These are phyloP conservation scores for Anguilla obscura DNA, from an alignment of 2,797 vertebrate species.

Conservation along the genomic window DNA sequence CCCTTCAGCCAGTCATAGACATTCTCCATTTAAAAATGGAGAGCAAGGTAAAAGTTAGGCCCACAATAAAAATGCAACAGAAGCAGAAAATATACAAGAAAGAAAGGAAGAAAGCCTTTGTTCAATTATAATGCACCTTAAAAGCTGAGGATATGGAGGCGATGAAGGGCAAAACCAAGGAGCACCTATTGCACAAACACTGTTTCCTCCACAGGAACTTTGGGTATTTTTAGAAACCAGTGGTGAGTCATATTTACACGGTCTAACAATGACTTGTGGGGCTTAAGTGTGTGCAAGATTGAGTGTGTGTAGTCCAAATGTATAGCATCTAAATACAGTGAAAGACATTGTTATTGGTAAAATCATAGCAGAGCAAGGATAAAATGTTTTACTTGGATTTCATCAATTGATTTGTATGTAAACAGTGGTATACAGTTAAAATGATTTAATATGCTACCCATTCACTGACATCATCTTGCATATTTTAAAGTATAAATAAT, in stretches of 20 bases:
- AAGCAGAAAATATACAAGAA: not conserved
- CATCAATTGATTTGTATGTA: not conserved
- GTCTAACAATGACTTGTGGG: not conserved
- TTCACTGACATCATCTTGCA: not conserved
- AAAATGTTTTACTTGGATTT: not conserved
- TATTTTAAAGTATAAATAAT: not conserved
- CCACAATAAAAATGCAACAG: not conserved
- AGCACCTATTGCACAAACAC: constrained; percentile 11
- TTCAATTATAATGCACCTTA: not conserved
- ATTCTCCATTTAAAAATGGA: not conserved
- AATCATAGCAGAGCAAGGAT: not conserved
- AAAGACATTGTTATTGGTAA: not conserved
- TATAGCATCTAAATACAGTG: not conserved
- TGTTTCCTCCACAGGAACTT: not conserved
- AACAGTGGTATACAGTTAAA: not conserved
- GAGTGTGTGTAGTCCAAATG: not conserved
- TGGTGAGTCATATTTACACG: constrained; percentile 17
- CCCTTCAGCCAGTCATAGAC: not conserved
- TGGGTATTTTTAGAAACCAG: constrained; percentile 21
- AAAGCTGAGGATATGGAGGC: constrained; percentile 1
- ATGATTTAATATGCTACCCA: not conserved
- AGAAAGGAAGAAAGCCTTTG: not conserved
- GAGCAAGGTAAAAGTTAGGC: not conserved
- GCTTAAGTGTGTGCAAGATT: not conserved
- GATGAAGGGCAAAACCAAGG: not conserved